These are phyloP conservation scores for Mamestra brassicae DNA, from an alignment of 2,888 invertebrate genomes.

Conservation along the genomic window DNA sequence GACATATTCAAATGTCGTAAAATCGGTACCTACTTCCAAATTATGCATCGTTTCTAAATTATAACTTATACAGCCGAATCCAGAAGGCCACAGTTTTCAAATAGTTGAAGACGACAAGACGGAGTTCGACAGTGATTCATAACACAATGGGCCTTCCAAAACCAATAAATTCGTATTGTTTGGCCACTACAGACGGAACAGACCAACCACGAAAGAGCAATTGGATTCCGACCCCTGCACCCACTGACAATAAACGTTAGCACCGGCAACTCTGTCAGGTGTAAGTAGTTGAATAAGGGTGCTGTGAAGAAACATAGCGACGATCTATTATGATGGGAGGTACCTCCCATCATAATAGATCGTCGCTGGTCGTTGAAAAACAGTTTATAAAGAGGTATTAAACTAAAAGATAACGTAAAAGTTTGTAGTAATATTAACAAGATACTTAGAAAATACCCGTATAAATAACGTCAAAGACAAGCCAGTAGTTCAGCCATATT, in stretches of 20 bases:
- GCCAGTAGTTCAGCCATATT: neutral
- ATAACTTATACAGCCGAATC: neutral
- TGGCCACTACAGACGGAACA: constrained; percentile 51
- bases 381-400: neutral
- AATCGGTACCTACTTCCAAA: neutral
- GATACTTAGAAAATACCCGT: neutral
- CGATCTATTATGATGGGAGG: neutral
- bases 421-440: neutral
- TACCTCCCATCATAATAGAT: too few relatives aligned
- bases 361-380: too few relatives aligned
- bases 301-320: neutral
- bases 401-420: constrained; percentile 1
- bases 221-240: constrained; percentile 60
- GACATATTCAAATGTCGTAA: neutral
- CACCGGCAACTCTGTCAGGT: constrained; percentile 39
- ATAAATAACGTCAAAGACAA: constrained; percentile 3
- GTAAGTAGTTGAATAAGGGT: constrained; percentile 47
- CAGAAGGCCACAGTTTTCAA: constrained; percentile 12
- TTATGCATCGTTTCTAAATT: neutral
- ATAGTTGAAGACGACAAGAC: constrained; percentile 39
- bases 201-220: constrained; percentile 62
- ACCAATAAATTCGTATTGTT: constrained; percentile 64
- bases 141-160: constrained; percentile 51
- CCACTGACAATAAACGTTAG: constrained; percentile 56
- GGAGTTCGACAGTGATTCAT: constrained; percentile 51